phyloP scores from a whole-genome alignment of 2,797 vertebrate species.

The Onychomys leucogaster region DNA sequence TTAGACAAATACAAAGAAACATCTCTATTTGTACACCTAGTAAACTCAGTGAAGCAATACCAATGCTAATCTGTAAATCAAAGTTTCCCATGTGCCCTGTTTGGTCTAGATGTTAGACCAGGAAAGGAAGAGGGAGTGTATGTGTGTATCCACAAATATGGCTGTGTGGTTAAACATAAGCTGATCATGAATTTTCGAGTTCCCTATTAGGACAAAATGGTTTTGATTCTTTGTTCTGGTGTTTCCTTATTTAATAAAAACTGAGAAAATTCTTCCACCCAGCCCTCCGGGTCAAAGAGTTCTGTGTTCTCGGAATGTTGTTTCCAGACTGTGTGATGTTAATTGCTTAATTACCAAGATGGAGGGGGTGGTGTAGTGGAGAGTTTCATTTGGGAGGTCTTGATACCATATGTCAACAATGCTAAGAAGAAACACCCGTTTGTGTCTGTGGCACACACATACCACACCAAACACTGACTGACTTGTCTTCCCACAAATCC shows the following conservation, averaged over 20 bases:
- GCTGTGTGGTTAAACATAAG: conserved; percentile 42
- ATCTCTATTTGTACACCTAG: background rate
- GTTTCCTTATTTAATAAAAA: conserved; percentile 46
- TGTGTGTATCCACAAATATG: background rate
- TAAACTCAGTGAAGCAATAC: conserved; percentile 39
- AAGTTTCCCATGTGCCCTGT: background rate
- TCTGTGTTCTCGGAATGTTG: conserved; percentile 59
- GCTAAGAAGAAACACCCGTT: conserved; percentile 53
- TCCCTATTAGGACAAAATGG: conserved; percentile 47
- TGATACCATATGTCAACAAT: conserved; percentile 56
- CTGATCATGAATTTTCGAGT: conserved; percentile 51
- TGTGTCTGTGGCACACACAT: background rate
- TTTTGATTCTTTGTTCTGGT: conserved; percentile 62
- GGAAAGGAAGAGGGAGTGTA: background rate
- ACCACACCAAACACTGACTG: background rate
- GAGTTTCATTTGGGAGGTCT: conserved; percentile 70
- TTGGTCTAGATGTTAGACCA: conserved; percentile 34
- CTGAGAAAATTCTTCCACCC: conserved; percentile 51
- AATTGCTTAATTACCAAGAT: conserved; percentile 65
- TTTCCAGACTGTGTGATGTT: conserved; percentile 60
- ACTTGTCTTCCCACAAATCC: background rate
- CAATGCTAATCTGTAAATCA: conserved; percentile 30
- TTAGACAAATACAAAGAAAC: conserved; percentile 44
- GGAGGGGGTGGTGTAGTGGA: background rate
- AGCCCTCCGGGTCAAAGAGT: conserved; percentile 48